Evolutionary conservation across 1,140 invertebrate species (phyloP), one percentile per base, ranked within the genome.

Genomic region (Bombus picipes): DNA sequence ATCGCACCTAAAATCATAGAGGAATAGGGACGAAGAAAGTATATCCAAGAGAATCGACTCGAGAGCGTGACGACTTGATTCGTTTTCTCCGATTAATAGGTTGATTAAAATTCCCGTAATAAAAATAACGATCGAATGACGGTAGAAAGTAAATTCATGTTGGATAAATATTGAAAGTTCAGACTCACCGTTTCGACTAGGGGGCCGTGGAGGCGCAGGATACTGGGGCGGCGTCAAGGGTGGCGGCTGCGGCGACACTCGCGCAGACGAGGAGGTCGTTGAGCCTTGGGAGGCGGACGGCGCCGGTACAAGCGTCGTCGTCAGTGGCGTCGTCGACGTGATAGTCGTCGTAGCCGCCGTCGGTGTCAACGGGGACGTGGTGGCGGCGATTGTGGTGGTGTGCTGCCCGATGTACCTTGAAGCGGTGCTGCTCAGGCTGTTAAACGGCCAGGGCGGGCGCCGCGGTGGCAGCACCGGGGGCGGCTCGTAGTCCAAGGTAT

Each of bases 381-480:
- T 87, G 81, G 78, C 59, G 81, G 75, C 62, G 77, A 77, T 77
- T 34, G 81, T 79, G 78, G 34, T 53, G 89, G 82, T 75, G 81
- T 73, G 80, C 53, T 86, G 91, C 81, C 83, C 81, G 75, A 77
- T 83, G 80, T 86, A 86, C 85, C 86, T 87, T 82, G 87, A 89
- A 73, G 83, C 87, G 89, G 79, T 89, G 91, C 77, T 91, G 90
- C 87, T 93, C 90, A 91, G 90, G 89, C 90, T 91, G 93, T 93
- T 93, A 81, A 92, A 90, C 88, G 94, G 94, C 93, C 94, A 94
- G 92, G 94, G 93, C 91, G 94, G 94, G 92, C 94, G 94, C 94
- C 95, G 94, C 94, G 94, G 94, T 68, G 94, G 95, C 94, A 95
- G 94, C 94, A 94, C 95, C 95, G 95, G 95, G 92, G 94, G 92